phyloP scores from a whole-genome alignment of 2,113 vertebrate genomes.

The Monarcha castaneiventris region DNA sequence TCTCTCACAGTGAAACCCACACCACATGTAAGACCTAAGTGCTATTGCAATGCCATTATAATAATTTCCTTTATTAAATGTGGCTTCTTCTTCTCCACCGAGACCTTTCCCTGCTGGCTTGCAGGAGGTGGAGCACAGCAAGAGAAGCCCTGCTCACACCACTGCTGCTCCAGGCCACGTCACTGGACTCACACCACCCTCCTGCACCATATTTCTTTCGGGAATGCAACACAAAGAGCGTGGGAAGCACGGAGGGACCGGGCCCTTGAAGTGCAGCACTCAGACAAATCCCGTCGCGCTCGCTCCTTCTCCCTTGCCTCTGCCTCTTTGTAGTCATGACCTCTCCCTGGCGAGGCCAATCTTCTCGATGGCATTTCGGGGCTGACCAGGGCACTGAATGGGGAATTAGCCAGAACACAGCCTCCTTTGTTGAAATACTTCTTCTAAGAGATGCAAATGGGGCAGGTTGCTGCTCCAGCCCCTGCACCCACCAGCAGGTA shows the following conservation, averaged over 20 bases:
- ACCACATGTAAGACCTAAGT: background rate
- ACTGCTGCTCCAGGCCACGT: background rate
- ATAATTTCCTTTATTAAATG: background rate
- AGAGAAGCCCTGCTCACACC: background rate
- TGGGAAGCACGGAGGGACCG: background rate
- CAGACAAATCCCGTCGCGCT: background rate
- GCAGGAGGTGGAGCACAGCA: background rate
- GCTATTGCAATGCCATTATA: background rate
- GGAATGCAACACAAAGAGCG: background rate
- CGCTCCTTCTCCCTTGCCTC: background rate
- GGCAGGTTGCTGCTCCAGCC: background rate
- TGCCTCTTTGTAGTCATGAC: conserved; percentile 26
- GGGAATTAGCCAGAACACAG: conserved; percentile 38
- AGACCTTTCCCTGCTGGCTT: background rate
- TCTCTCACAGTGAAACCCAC: background rate
- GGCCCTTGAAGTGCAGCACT: background rate
- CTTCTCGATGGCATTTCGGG: conserved; percentile 10
- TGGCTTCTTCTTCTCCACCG: background rate
- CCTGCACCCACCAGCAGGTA: background rate
- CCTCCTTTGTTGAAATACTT: background rate
- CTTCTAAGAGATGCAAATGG: background rate
- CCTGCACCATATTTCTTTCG: background rate
- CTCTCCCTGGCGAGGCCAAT: background rate
- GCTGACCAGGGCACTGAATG: conserved; percentile 10
- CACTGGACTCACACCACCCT: background rate